Evolutionary conservation across 2,113 vertebrate genomes (phyloP).

Genomic region (Tetrax tetrax): DNA sequence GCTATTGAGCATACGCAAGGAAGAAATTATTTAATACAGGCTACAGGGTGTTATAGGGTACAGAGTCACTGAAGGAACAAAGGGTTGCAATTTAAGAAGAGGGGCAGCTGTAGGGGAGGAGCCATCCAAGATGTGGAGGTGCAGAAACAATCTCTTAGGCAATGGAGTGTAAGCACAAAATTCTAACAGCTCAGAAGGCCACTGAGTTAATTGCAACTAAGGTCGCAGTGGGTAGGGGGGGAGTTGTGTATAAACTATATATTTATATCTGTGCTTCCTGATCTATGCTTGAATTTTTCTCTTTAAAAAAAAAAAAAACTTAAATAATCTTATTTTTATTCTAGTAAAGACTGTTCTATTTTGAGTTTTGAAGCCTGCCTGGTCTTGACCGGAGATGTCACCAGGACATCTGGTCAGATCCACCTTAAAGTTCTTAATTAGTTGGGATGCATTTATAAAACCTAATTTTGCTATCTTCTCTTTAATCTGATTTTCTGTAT

Average conservation of each 20-base stretch:
- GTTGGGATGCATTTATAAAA: neutral
- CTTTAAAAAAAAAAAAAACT: neutral
- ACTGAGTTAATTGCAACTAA: neutral
- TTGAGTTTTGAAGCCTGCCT: neutral
- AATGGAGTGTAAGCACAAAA: conserved; percentile 31
- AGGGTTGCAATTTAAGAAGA: conserved; percentile 49
- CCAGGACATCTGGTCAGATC: neutral
- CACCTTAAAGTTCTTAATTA: neutral
- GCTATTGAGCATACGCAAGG: neutral
- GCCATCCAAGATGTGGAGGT: neutral
- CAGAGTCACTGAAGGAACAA: neutral
- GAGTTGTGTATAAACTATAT: neutral
- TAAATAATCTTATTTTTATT: neutral
- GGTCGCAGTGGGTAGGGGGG: neutral
- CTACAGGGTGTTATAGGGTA: neutral
- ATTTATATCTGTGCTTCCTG: neutral
- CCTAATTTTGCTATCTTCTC: neutral
- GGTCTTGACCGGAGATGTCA: neutral
- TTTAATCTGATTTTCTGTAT: neutral
- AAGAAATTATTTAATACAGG: neutral
- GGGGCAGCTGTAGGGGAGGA: conserved; percentile 38
- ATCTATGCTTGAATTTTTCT: neutral
- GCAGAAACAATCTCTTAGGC: conserved; percentile 41
- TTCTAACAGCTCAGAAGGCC: conserved; percentile 50
- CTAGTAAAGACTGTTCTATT: neutral